Conservation (phyloP, 2,888 invertebrate species). For the Acrobasis consociella region DNA sequence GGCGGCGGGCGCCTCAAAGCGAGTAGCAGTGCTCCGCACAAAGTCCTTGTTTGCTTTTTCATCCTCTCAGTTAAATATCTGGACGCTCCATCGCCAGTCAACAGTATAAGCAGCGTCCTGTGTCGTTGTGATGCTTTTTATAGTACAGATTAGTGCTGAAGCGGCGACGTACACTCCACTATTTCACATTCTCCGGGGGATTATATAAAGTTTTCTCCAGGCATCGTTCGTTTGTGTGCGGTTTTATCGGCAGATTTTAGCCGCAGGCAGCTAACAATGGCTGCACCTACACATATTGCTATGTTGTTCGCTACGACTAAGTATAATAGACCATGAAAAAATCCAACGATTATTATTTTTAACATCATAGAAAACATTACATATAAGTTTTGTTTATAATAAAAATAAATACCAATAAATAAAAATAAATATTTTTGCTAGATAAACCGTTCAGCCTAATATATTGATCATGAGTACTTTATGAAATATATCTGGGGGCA, state of each 20-base stretch:
- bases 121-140: conserved; percentile 55
- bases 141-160: conserved; percentile 57
- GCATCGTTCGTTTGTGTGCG: conserved; percentile 41
- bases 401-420: too few species aligned
- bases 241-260: conserved; percentile 44
- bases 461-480: too few species aligned
- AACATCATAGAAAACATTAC: not conserved
- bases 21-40: conserved; percentile 41
- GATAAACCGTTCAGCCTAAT: too few species aligned
- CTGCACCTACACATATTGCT: conserved; percentile 15
- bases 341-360: not conserved
- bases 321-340: not conserved
- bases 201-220: conserved; percentile 61
- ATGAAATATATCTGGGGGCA: too few species aligned
- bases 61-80: conserved; percentile 61
- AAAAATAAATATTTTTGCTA: too few species aligned
- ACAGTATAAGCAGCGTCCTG: conserved; percentile 56
- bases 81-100: conserved; percentile 62
- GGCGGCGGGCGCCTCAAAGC: conserved; percentile 42
- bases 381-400: too few species aligned
- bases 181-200: conserved; percentile 57
- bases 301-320: not conserved
- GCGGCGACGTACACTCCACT: conserved; percentile 54
- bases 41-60: conserved; percentile 64
- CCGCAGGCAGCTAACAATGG: conserved; percentile 36